phyloP scores from a whole-genome alignment of 2,113 vertebrate species.

The Serinus canaria region DNA sequence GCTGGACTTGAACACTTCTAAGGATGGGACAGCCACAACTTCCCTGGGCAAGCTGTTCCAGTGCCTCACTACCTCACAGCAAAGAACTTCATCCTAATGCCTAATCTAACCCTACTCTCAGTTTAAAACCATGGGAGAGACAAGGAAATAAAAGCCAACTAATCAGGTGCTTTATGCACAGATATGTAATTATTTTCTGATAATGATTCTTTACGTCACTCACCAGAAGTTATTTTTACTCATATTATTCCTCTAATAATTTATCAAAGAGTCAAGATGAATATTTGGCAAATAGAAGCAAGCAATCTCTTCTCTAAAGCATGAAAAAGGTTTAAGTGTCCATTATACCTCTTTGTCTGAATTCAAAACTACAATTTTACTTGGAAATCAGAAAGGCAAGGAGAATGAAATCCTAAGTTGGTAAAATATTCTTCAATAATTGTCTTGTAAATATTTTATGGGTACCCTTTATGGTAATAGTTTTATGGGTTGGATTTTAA shows the following conservation, averaged over 20 bases:
- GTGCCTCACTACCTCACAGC: neutral
- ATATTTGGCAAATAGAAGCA: neutral
- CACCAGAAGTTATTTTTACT: neutral
- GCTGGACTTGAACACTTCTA: neutral
- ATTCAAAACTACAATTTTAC: neutral
- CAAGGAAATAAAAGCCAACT: neutral
- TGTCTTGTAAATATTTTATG: neutral
- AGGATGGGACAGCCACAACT: neutral
- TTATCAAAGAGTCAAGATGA: neutral
- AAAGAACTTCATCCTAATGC: neutral
- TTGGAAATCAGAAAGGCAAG: neutral
- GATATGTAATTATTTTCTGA: neutral
- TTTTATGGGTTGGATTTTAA: neutral
- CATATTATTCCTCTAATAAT: neutral
- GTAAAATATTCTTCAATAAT: neutral
- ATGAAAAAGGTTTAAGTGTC: neutral
- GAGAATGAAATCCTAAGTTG: neutral
- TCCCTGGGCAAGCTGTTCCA: neutral
- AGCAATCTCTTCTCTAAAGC: neutral
- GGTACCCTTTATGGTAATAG: neutral
- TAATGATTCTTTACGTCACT: neutral
- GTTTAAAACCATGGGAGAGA: neutral
- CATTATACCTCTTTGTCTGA: neutral
- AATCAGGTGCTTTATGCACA: neutral
- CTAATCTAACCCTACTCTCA: neutral